Evolutionary conservation across 1,140 invertebrate species (phyloP), one percentile per base, ranked within the genome.

Genomic region (Zaprionus tsacasi): DNA sequence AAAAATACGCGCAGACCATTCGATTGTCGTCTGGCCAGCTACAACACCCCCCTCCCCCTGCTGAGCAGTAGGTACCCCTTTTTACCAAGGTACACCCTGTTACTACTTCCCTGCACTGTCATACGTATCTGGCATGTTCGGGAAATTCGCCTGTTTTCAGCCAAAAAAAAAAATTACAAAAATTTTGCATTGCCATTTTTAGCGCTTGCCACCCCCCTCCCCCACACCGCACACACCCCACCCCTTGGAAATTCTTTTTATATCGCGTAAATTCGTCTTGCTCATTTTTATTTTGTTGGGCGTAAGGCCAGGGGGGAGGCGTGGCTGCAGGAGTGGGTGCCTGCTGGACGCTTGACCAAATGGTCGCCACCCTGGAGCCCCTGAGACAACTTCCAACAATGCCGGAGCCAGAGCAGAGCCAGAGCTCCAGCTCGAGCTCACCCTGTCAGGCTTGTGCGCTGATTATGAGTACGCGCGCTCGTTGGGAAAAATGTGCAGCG

Each of bases 201-300:
- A 86, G 82, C 82, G 82, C 69, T 86, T 79, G 76, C 68, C 21
- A 21, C 21, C 77, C 27, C n/a, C 68, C 21, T 1, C 21, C 77
- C 27, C n/a, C n/a, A n/a, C n/a, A n/a, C n/a, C 12, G 57, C 52
- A 48, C 48, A 56, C 69, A 45, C 38, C 38, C 30, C 45, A 66
- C 43, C 21, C 21, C 21, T 21, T 21, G 21, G 21, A 75, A 75
- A 78, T 83, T 72, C 70, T 75, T 88, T 79, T 88, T 67, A 78
- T 81, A 82, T 83, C 78, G 85, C 85, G 85, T 76, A 89, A 88
- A 85, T 85, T 86, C 82, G 63, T 87, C 87, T 87, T 87, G 78
- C 74, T 79, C 74, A 73, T 78, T 74, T 81, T 76, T 85, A 81
- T 81, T 73, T 56, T 63, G 58, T 54, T 65, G n/a, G 17, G 17